These are phyloP conservation scores for Crax fasciolata DNA, from an alignment of 2,797 vertebrate genomes.

Conservation along the genomic window DNA sequence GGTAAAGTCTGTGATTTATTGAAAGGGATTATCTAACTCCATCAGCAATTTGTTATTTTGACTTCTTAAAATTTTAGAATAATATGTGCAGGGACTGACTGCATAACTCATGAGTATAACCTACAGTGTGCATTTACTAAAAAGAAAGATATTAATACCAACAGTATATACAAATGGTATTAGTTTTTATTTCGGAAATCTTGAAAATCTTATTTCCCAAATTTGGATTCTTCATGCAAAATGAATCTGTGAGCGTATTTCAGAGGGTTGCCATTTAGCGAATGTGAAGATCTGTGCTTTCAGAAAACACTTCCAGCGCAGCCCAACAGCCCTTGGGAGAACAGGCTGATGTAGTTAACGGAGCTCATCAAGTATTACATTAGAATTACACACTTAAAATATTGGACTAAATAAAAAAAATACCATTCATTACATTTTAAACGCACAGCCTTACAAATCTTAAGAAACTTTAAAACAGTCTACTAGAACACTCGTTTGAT, in stretches of 20 bases:
- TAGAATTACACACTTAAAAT: background rate
- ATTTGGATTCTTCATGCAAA: background rate
- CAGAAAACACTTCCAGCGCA: background rate
- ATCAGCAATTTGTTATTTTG: fast-evolving
- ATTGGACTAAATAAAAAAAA: background rate
- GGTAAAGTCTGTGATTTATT: background rate
- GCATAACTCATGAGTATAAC: background rate
- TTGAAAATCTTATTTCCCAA: background rate
- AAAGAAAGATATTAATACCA: background rate
- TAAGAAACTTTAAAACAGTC: background rate
- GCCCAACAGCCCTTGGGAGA: background rate
- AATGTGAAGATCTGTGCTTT: fast-evolving
- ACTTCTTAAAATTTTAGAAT: background rate
- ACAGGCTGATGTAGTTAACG: fast-evolving
- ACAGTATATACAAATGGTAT: background rate
- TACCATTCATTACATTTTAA: background rate
- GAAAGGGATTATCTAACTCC: background rate
- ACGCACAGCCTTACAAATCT: background rate
- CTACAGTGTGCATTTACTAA: fast-evolving
- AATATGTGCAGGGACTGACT: fast-evolving
- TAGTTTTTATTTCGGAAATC: background rate
- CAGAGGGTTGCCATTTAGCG: background rate
- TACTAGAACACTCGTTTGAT: background rate
- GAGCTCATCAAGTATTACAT: fast-evolving
- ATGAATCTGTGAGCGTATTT: fast-evolving